These are phyloP conservation scores for Orchesellides sinensis DNA, from an alignment of 2,888 invertebrate genomes.

Conservation along the genomic window DNA sequence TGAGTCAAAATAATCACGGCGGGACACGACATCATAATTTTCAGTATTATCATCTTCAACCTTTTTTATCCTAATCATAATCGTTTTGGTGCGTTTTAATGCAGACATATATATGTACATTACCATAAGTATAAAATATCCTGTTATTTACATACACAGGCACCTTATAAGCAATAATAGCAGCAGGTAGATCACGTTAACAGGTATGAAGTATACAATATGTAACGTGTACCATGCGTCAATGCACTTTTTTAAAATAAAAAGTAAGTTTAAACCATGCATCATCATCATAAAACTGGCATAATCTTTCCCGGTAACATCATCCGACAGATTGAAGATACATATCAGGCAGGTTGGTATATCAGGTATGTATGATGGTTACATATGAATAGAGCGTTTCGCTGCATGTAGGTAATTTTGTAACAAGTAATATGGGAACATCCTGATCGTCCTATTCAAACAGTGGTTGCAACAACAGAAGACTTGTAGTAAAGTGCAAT, in stretches of 20 bases:
- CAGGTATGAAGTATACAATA: neutral
- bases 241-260: conserved; percentile 38
- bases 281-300: conserved; percentile 25
- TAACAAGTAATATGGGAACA: conserved; percentile 4
- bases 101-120: neutral
- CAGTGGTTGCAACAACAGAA: conserved; percentile 5
- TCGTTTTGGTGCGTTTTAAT: conserved; percentile 44
- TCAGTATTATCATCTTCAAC: conserved; percentile 65
- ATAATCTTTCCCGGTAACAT: conserved; percentile 44
- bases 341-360: neutral
- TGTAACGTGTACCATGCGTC: conserved; percentile 25
- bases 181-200: conserved; percentile 14
- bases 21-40: conserved; percentile 66
- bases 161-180: neutral
- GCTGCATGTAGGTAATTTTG: neutral
- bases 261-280: conserved; percentile 2
- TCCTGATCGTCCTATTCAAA: neutral
- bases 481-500: conserved; percentile 40
- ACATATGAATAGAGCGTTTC: neutral
- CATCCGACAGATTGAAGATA: neutral
- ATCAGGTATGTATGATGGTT: neutral
- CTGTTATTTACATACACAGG: neutral
- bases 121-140: neutral
- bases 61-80: conserved; percentile 63
- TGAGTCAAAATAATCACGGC: conserved; percentile 62